A percentile compares a stretch with the other conserved stretches of the same genome.
Evolutionary conservation across 2,113 vertebrate species (phyloP).

Genomic region (Hemiscyllium ocellatum): DNA sequence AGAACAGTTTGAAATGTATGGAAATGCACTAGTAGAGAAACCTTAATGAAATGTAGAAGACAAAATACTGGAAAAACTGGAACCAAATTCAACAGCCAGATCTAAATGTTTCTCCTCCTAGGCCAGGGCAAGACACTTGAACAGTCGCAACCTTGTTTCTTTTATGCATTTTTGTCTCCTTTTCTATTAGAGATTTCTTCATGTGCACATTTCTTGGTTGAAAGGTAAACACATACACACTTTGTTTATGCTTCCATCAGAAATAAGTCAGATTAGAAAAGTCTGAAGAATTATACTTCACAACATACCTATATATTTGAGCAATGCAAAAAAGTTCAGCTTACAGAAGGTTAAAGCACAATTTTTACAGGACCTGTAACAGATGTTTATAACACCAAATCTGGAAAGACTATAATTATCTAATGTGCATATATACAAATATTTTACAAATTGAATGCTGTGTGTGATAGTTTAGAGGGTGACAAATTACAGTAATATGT

Average conservation of each 20-base stretch:
- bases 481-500: no score
- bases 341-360: background rate
- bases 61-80: background rate
- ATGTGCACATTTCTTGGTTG: constrained; percentile 7
- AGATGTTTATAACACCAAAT: constrained; percentile 13
- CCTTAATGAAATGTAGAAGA: background rate
- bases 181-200: constrained; percentile 29
- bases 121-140: background rate
- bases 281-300: constrained; percentile 23
- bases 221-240: constrained; percentile 9
- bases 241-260: constrained; percentile 29
- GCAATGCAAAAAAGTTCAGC: constrained; percentile 29
- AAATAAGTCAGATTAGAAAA: background rate
- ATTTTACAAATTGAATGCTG: background rate
- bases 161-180: background rate
- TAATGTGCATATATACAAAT: constrained; percentile 24
- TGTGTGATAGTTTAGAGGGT: background rate
- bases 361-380: constrained; percentile 25
- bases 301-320: constrained; percentile 31
- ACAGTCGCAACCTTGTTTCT: background rate
- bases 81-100: background rate
- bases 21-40: constrained; percentile 26
- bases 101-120: background rate
- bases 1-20: constrained; percentile 31
- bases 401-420: constrained; percentile 1